A percentile compares a stretch with the other conserved stretches of the same genome.
These are phyloP conservation scores for Zoroaster sp. DNA, from an alignment of 53 echinoderm and acorn worm genomes.

Conservation along the genomic window DNA sequence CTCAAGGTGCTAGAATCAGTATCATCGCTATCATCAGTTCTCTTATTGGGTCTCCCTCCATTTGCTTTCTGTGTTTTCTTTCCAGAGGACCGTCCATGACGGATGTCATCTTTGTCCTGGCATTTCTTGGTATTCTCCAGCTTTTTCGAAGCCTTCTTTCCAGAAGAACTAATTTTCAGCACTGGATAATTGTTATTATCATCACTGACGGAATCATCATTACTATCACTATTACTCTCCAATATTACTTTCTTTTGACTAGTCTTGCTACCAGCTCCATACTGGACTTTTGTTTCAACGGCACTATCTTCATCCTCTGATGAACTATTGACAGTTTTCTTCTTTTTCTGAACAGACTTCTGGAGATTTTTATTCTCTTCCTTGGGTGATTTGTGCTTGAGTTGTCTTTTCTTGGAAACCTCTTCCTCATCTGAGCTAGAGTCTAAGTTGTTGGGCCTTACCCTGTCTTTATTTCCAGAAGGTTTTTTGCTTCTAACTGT, in stretches of 20 bases:
- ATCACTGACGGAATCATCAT: background rate
- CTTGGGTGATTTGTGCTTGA: background rate
- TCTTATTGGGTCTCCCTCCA: background rate
- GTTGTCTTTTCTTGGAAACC: background rate
- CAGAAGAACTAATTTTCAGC: background rate
- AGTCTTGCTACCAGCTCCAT: background rate
- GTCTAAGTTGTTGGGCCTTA: background rate
- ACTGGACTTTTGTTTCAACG: background rate
- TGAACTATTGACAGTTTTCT: background rate
- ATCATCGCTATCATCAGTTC: background rate
- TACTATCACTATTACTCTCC: background rate
- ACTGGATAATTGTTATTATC: background rate
- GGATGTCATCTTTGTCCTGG: background rate
- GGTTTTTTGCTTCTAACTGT: background rate
- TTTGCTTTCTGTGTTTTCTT: background rate
- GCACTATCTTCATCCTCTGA: constrained; percentile 31
- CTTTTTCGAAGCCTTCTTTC: background rate
- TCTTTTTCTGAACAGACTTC: background rate
- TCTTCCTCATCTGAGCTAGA: background rate
- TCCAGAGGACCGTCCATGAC: background rate
- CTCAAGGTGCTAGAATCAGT: constrained; percentile 24
- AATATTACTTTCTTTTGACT: background rate
- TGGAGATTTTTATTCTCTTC: background rate
- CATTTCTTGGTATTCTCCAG: too few relatives aligned
- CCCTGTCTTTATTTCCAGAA: background rate